Conservation (phyloP, 2,797 vertebrate genomes). For the Acrossocheilus fasciatus region DNA sequence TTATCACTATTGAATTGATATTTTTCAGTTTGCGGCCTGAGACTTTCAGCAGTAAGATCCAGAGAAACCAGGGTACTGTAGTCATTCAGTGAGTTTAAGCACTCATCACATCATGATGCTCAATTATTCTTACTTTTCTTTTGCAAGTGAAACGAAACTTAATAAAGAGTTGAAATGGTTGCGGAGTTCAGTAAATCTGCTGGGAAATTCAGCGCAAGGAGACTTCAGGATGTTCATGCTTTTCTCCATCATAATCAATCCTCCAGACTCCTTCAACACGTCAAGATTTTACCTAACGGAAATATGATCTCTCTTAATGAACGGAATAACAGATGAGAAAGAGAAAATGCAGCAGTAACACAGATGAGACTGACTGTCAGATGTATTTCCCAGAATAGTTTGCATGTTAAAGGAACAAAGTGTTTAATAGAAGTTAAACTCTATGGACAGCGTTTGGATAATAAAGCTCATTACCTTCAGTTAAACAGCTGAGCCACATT, state of each 20-base stretch:
- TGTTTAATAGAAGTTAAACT: not conserved
- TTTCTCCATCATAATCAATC: not conserved
- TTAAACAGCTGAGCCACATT: not conserved
- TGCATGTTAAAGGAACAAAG: not conserved
- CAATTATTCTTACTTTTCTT: not conserved
- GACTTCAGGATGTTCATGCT: not conserved
- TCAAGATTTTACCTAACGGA: not conserved
- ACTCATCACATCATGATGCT: not conserved
- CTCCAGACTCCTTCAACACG: not conserved
- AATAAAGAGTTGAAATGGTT: not conserved
- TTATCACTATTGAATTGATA: not conserved
- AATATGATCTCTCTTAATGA: not conserved
- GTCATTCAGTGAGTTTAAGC: not conserved
- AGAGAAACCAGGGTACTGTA: not conserved
- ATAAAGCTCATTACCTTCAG: not conserved
- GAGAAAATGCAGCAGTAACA: not conserved
- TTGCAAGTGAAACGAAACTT: not conserved
- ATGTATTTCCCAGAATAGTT: not conserved
- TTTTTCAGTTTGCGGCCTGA: not conserved
- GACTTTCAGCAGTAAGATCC: not conserved
- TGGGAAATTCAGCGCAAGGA: not conserved
- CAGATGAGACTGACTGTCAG: too few species aligned
- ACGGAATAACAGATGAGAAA: not conserved
- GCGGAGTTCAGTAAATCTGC: not conserved
- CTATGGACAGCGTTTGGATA: not conserved